phyloP scores from a whole-genome alignment of 2,888 invertebrate genomes.

The Hirudinaria manillensis region DNA sequence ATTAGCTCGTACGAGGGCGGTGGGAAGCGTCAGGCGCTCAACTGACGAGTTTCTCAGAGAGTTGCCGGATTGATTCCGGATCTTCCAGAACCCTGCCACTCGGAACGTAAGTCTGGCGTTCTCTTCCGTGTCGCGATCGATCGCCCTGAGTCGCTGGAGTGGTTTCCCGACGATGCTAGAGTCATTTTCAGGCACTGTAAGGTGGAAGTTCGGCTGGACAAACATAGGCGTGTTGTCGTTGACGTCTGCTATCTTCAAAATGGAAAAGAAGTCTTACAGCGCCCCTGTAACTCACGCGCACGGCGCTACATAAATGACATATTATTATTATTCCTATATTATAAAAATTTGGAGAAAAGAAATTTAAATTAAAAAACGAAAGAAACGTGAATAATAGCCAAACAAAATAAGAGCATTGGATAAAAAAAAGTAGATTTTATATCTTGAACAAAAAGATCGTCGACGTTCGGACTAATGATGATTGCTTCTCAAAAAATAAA shows the following conservation, averaged over 20 bases:
- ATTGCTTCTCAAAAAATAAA: no score
- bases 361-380: no score
- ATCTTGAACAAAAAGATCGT: no score
- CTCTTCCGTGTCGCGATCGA: slow-evolving; percentile 27
- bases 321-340: background rate
- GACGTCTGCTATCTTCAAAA: slow-evolving; percentile 20
- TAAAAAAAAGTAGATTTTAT: no score
- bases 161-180: slow-evolving; percentile 7
- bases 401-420: no score
- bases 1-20: background rate
- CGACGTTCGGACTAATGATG: no score
- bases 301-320: background rate
- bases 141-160: slow-evolving; percentile 29
- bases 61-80: background rate
- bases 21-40: background rate
- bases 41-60: background rate
- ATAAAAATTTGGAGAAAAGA: background rate
- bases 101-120: slow-evolving; percentile 22
- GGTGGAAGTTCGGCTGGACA: slow-evolving; percentile 8
- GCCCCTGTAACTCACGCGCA: no score
- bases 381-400: no score
- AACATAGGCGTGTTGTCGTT: slow-evolving; percentile 29
- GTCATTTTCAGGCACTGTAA: slow-evolving; percentile 23
- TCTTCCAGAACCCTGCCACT: background rate
- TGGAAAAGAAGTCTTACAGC: background rate